These are phyloP conservation scores for Bagarius yarrelli DNA, from an alignment of 2,113 vertebrate genomes.

Conservation along the genomic window DNA sequence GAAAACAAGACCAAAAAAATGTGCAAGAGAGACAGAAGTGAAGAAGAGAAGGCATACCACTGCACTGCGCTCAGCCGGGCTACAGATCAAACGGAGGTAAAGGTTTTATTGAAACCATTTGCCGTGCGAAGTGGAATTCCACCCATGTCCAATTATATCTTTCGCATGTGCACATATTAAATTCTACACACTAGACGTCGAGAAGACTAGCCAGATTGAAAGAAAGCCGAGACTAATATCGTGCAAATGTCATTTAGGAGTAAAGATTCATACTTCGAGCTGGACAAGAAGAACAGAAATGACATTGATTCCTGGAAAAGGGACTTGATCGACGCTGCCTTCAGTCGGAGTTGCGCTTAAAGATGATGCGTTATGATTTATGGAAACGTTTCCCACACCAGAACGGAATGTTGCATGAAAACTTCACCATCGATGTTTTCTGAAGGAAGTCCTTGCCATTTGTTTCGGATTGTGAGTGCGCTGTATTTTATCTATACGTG, in stretches of 20 bases:
- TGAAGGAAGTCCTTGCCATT: not conserved
- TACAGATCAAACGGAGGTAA: slow-evolving; percentile 56
- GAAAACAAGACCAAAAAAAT: slow-evolving; percentile 14
- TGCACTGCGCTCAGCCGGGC: not conserved
- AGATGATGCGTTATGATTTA: slow-evolving; percentile 38
- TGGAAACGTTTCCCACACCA: slow-evolving; percentile 43
- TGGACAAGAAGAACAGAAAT: slow-evolving; percentile 26
- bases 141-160: slow-evolving; percentile 46
- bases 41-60: not conserved
- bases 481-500: not conserved
- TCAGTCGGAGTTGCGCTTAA: slow-evolving; percentile 3
- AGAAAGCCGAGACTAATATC: slow-evolving; percentile 39
- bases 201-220: slow-evolving; percentile 31
- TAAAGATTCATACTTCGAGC: slow-evolving; percentile 40
- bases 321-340: slow-evolving; percentile 29
- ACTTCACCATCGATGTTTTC: not conserved
- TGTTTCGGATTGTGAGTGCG: slow-evolving; percentile 12
- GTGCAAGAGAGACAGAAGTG: not conserved
- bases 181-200: slow-evolving; percentile 30
- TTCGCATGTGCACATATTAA: slow-evolving; percentile 29
- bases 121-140: slow-evolving; percentile 57
- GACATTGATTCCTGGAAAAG: slow-evolving; percentile 44
- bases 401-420: slow-evolving; percentile 32
- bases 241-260: slow-evolving; percentile 48
- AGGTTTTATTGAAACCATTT: slow-evolving; percentile 57